These are phyloP conservation scores for Caenorhabditis macrosperma DNA, from an alignment of 2,888 invertebrate species.

Conservation along the genomic window DNA sequence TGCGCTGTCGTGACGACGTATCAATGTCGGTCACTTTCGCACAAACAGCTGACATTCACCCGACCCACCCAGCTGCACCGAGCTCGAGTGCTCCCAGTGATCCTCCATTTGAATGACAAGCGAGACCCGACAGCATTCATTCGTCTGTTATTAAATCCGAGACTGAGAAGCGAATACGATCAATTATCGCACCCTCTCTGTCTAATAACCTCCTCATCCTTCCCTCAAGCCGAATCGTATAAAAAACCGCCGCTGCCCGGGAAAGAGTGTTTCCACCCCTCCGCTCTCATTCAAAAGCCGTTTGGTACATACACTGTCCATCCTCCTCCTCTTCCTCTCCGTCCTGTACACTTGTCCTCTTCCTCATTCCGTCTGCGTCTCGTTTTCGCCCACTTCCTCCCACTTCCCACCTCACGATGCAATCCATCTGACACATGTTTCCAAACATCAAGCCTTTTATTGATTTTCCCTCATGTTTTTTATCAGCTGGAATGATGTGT, in stretches of 20 bases:
- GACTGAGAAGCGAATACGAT: slow-evolving; percentile 18
- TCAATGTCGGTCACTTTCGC: slow-evolving; percentile 25
- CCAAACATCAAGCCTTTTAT: slow-evolving; percentile 30
- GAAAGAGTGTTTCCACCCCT: slow-evolving; percentile 19
- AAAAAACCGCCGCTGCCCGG: slow-evolving; percentile 36
- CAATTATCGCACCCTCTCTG: slow-evolving; percentile 25
- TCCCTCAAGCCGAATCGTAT: slow-evolving; percentile 22
- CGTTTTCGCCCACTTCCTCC: slow-evolving; percentile 3
- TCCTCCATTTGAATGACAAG: neutral
- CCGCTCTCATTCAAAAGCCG: slow-evolving; percentile 29
- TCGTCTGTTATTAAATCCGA: neutral
- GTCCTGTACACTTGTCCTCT: slow-evolving; percentile 32
- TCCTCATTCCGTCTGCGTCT: slow-evolving; percentile 28
- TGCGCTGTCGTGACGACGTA: slow-evolving; percentile 50
- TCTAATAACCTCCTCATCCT: slow-evolving; percentile 25
- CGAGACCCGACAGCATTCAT: neutral
- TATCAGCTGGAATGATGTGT: slow-evolving; percentile 9
- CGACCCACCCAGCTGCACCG: no score
- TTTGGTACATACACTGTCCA: slow-evolving; percentile 49
- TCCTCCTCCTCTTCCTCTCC: slow-evolving; percentile 29
- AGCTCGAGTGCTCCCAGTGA: neutral
- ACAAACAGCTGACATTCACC: slow-evolving; percentile 39
- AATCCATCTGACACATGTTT: slow-evolving; percentile 55
- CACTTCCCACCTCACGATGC: slow-evolving; percentile 49
- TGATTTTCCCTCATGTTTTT: slow-evolving; percentile 31